Evolutionary conservation across 2,113 vertebrate genomes (phyloP), one percentile per base, ranked within the genome.

Genomic region (Condylura cristata): DNA sequence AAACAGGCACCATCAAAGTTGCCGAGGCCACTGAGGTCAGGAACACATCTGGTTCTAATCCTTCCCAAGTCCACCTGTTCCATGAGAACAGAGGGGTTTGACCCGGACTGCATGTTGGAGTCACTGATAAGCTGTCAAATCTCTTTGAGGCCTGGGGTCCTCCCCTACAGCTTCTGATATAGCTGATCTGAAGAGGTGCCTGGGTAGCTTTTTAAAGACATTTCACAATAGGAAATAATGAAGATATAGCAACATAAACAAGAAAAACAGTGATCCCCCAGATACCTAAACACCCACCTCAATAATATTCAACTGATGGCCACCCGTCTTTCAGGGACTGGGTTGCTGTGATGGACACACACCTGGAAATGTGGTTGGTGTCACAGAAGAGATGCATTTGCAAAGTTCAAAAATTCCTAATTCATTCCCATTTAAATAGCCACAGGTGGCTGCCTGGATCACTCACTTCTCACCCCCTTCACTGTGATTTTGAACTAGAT

Each of bases 351-450:
- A 79, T 46, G 28, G n/a, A n/a, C n/a, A n/a, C n/a, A n/a, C n/a
- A n/a, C n/a, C 28, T 28, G 61, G 66, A 89, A 75, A 89, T 30
- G 58, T 60, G 51, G 30, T 26, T 51, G 32, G 10, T 61, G 34
- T 78, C 65, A 34, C 0, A 1, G 16, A n/a, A 66, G 37, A 87
- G 68, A 16, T 61, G 44, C 39, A 48, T 76, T 95, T 70, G 63
- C 39, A 39, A 34, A n/a, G 37, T 68, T 37, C 20, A 82, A 71
- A 56, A 24, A 72, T 5, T 63, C 41, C 51, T 37, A 32, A 75
- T 81, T 85, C 37, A 53, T 87, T 90, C 80, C 41, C 11, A 89
- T n/a, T 71, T 91, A 75, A 93, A 66, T 14, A 81, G 76, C 71
- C 81, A 81, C 46, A 90, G n/a, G 76, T 74, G 26, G 39, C 32